These are phyloP conservation scores for Coregonus clupeaformis DNA, from an alignment of 2,113 vertebrate species.

Conservation along the genomic window DNA sequence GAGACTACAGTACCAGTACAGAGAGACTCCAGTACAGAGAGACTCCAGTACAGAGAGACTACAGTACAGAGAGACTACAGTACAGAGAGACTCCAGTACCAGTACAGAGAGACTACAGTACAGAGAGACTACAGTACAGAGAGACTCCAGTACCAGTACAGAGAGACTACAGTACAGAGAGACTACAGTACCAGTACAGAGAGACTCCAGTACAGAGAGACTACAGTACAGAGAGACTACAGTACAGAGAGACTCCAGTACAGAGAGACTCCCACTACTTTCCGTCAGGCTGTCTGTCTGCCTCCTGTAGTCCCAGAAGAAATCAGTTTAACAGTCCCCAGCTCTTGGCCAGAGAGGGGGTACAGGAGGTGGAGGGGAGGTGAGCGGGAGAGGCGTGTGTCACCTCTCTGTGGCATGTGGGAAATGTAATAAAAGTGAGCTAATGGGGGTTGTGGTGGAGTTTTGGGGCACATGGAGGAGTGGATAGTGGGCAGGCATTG, in stretches of 20 bases:
- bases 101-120: slow-evolving; percentile 36
- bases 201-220: slow-evolving; percentile 24
- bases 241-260: slow-evolving; percentile 33
- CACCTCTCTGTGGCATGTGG: slow-evolving; percentile 68
- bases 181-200: slow-evolving; percentile 38
- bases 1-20: slow-evolving; percentile 28
- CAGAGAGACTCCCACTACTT: slow-evolving; percentile 30
- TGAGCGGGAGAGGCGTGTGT: slow-evolving; percentile 48
- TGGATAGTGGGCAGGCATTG: slow-evolving; percentile 58
- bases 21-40: slow-evolving; percentile 31
- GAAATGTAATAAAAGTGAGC: slow-evolving; percentile 76
- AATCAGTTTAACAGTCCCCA: slow-evolving; percentile 76
- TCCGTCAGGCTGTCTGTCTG: slow-evolving; percentile 69
- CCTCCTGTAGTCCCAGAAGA: slow-evolving; percentile 62
- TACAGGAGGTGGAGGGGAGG: slow-evolving; percentile 45
- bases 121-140: slow-evolving; percentile 39
- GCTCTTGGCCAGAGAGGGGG: slow-evolving; percentile 61
- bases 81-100: slow-evolving; percentile 23
- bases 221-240: slow-evolving; percentile 31
- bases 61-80: slow-evolving; percentile 38
- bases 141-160: slow-evolving; percentile 23
- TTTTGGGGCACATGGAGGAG: slow-evolving; percentile 46
- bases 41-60: slow-evolving; percentile 24
- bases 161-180: slow-evolving; percentile 35
- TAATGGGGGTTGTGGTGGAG: slow-evolving; percentile 66